Evolutionary conservation across 2,797 vertebrate genomes (phyloP), one percentile per base, ranked within the genome.

Genomic region (Melanotaenia pygmaea): DNA sequence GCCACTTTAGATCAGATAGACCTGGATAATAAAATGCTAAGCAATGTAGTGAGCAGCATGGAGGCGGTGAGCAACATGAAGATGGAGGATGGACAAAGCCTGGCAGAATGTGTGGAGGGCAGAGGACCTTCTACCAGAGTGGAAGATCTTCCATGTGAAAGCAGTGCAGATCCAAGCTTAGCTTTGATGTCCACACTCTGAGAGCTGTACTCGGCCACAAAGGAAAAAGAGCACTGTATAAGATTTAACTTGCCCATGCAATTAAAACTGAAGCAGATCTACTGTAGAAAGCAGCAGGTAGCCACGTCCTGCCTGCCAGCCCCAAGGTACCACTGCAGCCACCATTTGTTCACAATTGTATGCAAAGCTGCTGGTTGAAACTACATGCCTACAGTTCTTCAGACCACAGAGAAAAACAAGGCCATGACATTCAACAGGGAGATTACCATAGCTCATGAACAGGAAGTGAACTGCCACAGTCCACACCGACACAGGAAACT

Each of bases 351-450:
- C 77, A 68, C 37, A 24, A 73, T 63, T 78, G 59, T 82, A 83
- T 90, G 87, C 86, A 76, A 87, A 89, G 80, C 76, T 77, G 76
- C 78, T 35, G 79, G 67, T 54, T 87, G 82, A 88, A 88, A 88
- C 78, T 58, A 90, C 91, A 87, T 90, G 90, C 89, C 92, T 91
- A 80, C 88, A 84, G 80, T 80, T 82, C 72, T 84, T 69, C 71
- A 85, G 79, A 91, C 88, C 91, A 83, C 91, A 91, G 83, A 88
- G 77, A 82, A 89, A 88, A 92, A 90, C 88, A 85, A 90, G 90
- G 87, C 86, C 84, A 68, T 91, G 90, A 91, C 89, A 92, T 92
- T 92, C 88, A 89, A 22, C 83, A 50, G 89, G 87, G 89, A 88
- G 90, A 91, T 89, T 89, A 91, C 87, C 87, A 89, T 88, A 85